These are phyloP conservation scores for Abramis brama DNA, from an alignment of 2,113 vertebrate species.

Conservation along the genomic window DNA sequence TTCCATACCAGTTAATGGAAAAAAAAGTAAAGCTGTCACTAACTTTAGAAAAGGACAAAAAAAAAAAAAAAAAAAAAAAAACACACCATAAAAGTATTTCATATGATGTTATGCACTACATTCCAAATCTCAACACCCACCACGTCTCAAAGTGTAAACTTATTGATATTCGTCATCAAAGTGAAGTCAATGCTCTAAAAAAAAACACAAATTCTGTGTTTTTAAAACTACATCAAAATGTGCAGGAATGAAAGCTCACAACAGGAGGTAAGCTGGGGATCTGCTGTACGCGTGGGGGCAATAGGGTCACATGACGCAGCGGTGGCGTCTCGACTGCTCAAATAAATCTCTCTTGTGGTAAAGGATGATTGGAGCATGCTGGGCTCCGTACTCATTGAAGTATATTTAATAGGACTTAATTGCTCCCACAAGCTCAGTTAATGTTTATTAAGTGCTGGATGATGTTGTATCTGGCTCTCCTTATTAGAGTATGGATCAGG, in stretches of 20 bases:
- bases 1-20: background rate
- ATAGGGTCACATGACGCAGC: background rate
- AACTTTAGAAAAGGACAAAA: background rate
- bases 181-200: slow-evolving; percentile 3
- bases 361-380: slow-evolving; percentile 42
- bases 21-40: too few relatives aligned
- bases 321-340: background rate
- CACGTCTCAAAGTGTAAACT: background rate
- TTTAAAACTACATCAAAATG: background rate
- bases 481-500: slow-evolving; percentile 20
- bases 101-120: background rate
- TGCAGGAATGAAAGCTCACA: background rate
- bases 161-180: background rate
- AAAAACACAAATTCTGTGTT: background rate
- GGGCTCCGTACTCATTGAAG: slow-evolving; percentile 40
- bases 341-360: slow-evolving; percentile 32
- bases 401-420: slow-evolving; percentile 49
- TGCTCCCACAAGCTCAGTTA: slow-evolving; percentile 50
- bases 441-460: slow-evolving; percentile 42
- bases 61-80: background rate
- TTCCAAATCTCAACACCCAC: background rate
- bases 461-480: slow-evolving; percentile 3
- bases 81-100: background rate
- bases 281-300: background rate
- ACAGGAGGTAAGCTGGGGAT: background rate